Evolutionary conservation across 2,888 invertebrate species (phyloP), one percentile per base, ranked within the genome.

Genomic region (Drosophila acutilabella): DNA sequence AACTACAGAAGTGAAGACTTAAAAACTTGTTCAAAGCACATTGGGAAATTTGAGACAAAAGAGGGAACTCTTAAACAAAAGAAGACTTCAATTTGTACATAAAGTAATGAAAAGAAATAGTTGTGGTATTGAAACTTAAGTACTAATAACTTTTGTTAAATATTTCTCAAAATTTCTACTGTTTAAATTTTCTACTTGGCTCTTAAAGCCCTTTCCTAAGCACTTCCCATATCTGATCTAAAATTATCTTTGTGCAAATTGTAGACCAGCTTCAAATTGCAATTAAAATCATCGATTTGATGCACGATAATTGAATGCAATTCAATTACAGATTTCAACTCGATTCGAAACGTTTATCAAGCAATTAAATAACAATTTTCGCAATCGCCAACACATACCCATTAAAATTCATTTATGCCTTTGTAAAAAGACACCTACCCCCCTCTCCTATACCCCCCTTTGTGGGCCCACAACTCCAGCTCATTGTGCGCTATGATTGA

Each of bases 281-380:
- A 48, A 30, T n/a, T 7, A 6, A 33, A 66, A 59, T 71, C 16
- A 44, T 36, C 36, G 36, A n/a, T 45, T 57, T 13, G 48, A 47
- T 48, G 8, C 40, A n/a, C 10, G 23, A 40, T 48, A 58, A 73
- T 78, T 64, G 48, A 70, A 67, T 67, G 52, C 52, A 65, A 70
- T 67, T 71, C 50, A 72, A 80, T 72, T 71, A 61, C 57, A 30
- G 26, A 44, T 40, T 40, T 47, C 40, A 18, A 41, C 40, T 30
- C 42, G 38, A 23, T 1, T 23, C 23, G 23, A 64, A 47, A 58
- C 71, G 66, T 77, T 80, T 80, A 64, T 70, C 64, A 51, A 81
- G 45, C 79, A 87, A 76, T 84, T 75, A 88, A 84, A 75, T 69
- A 73, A 71, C 65, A 71, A 75, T 88, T 84, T 78, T 72, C 71